Percentiles rank a stretch among this genome's conserved stretches.
Conservation (phyloP, 2,888 invertebrate species). For the Muscina levida region DNA sequence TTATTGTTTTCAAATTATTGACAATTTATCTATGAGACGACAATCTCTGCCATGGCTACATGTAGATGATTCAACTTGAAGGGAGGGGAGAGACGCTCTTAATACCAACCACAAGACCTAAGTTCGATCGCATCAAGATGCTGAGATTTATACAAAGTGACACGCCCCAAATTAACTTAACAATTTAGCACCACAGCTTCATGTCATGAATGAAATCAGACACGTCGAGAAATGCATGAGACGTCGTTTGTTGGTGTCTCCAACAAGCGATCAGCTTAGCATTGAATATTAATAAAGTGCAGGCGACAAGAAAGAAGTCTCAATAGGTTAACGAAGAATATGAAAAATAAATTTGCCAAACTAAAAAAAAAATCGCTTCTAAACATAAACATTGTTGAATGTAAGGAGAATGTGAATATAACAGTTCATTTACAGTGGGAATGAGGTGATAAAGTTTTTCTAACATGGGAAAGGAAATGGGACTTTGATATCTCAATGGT, state of each 20-base stretch:
- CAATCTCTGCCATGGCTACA: no score
- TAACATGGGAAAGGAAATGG: no score
- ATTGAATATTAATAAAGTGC: slow-evolving; percentile 54
- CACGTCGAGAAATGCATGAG: slow-evolving; percentile 37
- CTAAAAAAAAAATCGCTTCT: slow-evolving; percentile 47
- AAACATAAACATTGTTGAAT: slow-evolving; percentile 13
- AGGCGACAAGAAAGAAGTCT: neutral
- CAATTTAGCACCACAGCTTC: slow-evolving; percentile 66
- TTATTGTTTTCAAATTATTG: slow-evolving; percentile 62
- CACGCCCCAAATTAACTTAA: slow-evolving; percentile 75
- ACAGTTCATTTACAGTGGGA: slow-evolving; percentile 56
- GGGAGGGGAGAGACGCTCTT: slow-evolving; percentile 37
- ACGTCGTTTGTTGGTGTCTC: slow-evolving; percentile 13
- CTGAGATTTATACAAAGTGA: slow-evolving; percentile 65
- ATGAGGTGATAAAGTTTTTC: no score
- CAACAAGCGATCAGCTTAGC: slow-evolving; percentile 60
- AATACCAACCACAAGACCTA: no score
- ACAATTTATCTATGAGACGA: slow-evolving; percentile 39
- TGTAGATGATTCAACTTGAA: neutral
- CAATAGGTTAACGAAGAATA: slow-evolving; percentile 10
- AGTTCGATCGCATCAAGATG: slow-evolving; percentile 35
- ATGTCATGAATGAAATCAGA: slow-evolving; percentile 48
- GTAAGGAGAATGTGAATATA: slow-evolving; percentile 41
- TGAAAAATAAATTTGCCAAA: slow-evolving; percentile 40
- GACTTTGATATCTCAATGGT: no score